Conservation (phyloP, 2,888 invertebrate species). For the Pseudococcus jackbeardsleyi region DNA sequence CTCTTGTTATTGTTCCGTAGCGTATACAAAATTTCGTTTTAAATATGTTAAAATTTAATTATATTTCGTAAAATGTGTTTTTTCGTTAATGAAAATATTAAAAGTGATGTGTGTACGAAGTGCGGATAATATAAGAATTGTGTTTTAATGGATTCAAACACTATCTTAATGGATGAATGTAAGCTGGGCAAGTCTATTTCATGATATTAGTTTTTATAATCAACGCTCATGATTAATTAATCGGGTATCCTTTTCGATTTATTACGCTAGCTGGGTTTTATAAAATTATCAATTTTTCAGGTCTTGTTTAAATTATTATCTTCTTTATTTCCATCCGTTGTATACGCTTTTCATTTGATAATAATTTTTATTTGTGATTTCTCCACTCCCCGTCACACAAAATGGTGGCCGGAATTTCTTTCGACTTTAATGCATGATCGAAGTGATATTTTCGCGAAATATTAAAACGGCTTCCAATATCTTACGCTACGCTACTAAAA, state of each 20-base stretch:
- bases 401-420: conserved; percentile 70
- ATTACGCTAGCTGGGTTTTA: not conserved
- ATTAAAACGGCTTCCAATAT: conserved; percentile 61
- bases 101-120: conserved; percentile 75
- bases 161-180: conserved; percentile 71
- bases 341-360: conserved; percentile 43
- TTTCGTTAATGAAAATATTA: conserved; percentile 45
- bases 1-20: conserved; percentile 95
- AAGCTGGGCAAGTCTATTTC: conserved; percentile 77
- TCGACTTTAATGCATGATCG: conserved; percentile 56
- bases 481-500: conserved; percentile 60
- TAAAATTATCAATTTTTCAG: conserved; percentile 9
- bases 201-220: conserved; percentile 61
- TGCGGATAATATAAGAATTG: conserved; percentile 41
- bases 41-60: conserved; percentile 61
- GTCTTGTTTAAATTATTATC: not conserved
- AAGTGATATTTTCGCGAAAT: conserved; percentile 13
- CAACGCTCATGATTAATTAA: conserved; percentile 60
- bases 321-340: conserved; percentile 55
- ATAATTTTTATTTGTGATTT: conserved; percentile 66
- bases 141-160: conserved; percentile 37
- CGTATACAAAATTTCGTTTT: conserved; percentile 68
- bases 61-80: conserved; percentile 61
- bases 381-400: conserved; percentile 72
- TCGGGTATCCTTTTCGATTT: conserved; percentile 3